Conservation (phyloP, 2,797 vertebrate species). For the Meda fulgida region DNA sequence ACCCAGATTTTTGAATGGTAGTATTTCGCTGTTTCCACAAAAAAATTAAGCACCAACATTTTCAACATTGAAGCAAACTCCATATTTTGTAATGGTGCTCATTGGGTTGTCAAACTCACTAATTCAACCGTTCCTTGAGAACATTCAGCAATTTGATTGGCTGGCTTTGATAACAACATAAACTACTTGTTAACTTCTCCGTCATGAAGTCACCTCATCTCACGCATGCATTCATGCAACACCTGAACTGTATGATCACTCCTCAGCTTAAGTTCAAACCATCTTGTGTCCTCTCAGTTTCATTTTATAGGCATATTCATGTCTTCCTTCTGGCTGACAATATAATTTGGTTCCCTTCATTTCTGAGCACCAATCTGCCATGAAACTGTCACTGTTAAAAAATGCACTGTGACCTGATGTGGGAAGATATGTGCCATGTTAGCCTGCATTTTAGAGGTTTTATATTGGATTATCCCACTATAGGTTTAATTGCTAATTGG, state of each 20-base stretch:
- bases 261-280: constrained; percentile 30
- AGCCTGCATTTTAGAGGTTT: constrained; percentile 3
- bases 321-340: constrained; percentile 45
- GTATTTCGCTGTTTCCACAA: no score
- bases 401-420: constrained; percentile 37
- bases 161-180: neutral
- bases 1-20: no score
- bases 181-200: neutral
- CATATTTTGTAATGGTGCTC: no score
- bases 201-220: neutral
- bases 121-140: neutral
- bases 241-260: constrained; percentile 21
- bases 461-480: constrained; percentile 21
- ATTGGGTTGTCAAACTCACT: neutral
- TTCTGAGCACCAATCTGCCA: constrained; percentile 41
- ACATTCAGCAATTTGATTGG: neutral
- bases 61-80: no score
- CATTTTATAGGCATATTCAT: constrained; percentile 31
- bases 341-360: constrained; percentile 10
- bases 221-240: constrained; percentile 6
- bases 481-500: constrained; percentile 32
- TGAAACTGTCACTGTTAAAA: constrained; percentile 12
- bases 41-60: no score
- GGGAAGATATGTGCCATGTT: neutral
- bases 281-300: constrained; percentile 13